Conservation (phyloP, 2,888 invertebrate genomes). For the Rapana venosa region DNA sequence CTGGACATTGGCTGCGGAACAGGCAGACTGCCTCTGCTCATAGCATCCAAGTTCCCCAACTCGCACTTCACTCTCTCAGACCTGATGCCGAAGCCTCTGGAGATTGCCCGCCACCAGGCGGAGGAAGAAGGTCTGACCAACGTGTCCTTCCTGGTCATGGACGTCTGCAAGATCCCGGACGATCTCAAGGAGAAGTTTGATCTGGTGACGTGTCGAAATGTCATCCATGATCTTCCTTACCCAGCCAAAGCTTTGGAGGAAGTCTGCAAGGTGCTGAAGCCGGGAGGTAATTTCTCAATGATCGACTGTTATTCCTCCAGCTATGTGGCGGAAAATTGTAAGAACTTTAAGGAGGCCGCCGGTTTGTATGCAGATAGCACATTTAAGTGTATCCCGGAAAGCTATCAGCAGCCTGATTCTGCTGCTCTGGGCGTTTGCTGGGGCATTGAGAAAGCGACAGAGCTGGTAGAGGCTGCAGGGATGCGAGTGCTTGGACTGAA, state of each 20-base stretch:
- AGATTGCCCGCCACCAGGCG: not conserved
- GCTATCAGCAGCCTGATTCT: slow-evolving; percentile 47
- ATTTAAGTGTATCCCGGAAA: slow-evolving; percentile 52
- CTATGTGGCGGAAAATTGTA: slow-evolving; percentile 38
- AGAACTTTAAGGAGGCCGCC: slow-evolving; percentile 23
- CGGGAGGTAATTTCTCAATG: slow-evolving; percentile 38
- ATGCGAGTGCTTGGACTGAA: slow-evolving; percentile 38
- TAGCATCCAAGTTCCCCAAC: slow-evolving; percentile 48
- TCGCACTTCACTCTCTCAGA: slow-evolving; percentile 45
- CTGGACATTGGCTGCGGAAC: slow-evolving; percentile 48
- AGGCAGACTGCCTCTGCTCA: slow-evolving; percentile 34
- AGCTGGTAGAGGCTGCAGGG: slow-evolving; percentile 43
- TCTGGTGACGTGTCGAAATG: slow-evolving; percentile 44
- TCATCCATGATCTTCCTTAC: slow-evolving; percentile 52
- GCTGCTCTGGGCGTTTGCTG: slow-evolving; percentile 48
- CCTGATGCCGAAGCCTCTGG: slow-evolving; percentile 23
- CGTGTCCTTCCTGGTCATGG: slow-evolving; percentile 32
- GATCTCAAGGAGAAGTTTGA: slow-evolving; percentile 44
- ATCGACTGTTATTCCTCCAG: slow-evolving; percentile 25
- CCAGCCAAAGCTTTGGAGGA: slow-evolving; percentile 44
- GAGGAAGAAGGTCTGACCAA: slow-evolving; percentile 40
- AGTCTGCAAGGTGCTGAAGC: slow-evolving; percentile 20
- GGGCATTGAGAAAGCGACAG: slow-evolving; percentile 36
- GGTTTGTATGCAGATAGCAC: slow-evolving; percentile 43
- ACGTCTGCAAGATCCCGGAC: slow-evolving; percentile 43